Evolutionary conservation across 92 coral and sea anemone genomes (phyloP).

Genomic region (Epizoanthus fatuus): DNA sequence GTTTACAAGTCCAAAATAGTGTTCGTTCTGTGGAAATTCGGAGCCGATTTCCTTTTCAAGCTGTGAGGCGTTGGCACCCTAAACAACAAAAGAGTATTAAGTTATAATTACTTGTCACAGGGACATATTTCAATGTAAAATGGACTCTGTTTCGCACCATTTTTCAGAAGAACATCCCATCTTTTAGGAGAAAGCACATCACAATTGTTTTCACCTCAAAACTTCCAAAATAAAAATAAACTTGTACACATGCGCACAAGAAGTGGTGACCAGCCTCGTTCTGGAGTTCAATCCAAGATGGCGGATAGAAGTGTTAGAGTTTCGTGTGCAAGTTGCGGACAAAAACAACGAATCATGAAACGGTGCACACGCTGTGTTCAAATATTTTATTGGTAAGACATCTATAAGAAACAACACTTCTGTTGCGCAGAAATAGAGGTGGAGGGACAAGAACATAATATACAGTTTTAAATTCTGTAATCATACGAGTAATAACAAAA

Average conservation of each 20-base stretch:
- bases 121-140: neutral
- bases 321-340: slow-evolving; percentile 76
- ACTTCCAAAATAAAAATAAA: slow-evolving; percentile 6
- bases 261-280: neutral
- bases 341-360: slow-evolving; percentile 78
- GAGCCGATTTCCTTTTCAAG: slow-evolving; percentile 98
- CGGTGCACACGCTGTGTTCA: slow-evolving; percentile 84
- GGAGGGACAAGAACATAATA: too few species aligned
- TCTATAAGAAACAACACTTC: too few species aligned
- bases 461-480: too few species aligned
- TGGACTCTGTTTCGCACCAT: slow-evolving; percentile 5
- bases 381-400: slow-evolving; percentile 84
- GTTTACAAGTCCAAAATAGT: slow-evolving; percentile 97
- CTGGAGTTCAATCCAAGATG: slow-evolving; percentile 50
- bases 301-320: slow-evolving; percentile 36
- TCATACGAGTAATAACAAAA: too few species aligned
- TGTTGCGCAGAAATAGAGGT: too few species aligned
- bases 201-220: neutral
- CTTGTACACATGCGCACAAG: slow-evolving; percentile 33
- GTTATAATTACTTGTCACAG: neutral
- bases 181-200: neutral
- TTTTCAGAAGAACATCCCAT: neutral
- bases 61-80: slow-evolving; percentile 99
- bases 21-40: slow-evolving; percentile 99
- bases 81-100: slow-evolving; percentile 21